Evolutionary conservation across 1,140 invertebrate genomes (phyloP).

Genomic region (Drosophila lacteicornis): DNA sequence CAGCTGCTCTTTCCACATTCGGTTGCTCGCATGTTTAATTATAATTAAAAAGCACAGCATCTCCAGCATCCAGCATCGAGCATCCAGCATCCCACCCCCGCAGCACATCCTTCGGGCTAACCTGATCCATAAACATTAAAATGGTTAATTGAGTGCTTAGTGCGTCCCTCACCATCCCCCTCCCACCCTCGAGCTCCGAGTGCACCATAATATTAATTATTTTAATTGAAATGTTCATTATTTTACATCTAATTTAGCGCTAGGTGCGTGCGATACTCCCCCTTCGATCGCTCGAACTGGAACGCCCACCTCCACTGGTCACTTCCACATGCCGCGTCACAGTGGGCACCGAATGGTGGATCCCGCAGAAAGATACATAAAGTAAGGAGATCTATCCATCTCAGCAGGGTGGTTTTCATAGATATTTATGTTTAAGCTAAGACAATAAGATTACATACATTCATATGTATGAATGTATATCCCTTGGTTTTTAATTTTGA

Average conservation of each 20-base stretch:
- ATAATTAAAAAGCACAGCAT: slow-evolving; percentile 83
- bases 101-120: slow-evolving; percentile 38
- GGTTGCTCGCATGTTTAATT: slow-evolving; percentile 82
- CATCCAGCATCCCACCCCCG: slow-evolving; percentile 8
- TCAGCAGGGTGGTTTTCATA: not conserved
- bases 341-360: not conserved
- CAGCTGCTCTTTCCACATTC: slow-evolving; percentile 14
- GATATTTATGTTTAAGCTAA: not conserved
- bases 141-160: slow-evolving; percentile 85
- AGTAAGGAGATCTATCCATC: not conserved
- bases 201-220: slow-evolving; percentile 82
- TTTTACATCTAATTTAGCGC: slow-evolving; percentile 82
- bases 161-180: slow-evolving; percentile 49
- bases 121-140: slow-evolving; percentile 79
- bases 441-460: no score
- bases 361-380: no score
- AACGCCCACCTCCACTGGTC: slow-evolving; percentile 13
- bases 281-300: not conserved
- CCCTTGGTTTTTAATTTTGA: not conserved
- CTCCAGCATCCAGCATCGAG: slow-evolving; percentile 5
- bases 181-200: slow-evolving; percentile 8
- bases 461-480: no score
- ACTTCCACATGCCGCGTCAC: slow-evolving; percentile 14
- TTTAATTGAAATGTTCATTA: slow-evolving; percentile 85
- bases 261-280: slow-evolving; percentile 51